Conservation (phyloP, 2,888 invertebrate genomes). For the Dynastes maya region DNA sequence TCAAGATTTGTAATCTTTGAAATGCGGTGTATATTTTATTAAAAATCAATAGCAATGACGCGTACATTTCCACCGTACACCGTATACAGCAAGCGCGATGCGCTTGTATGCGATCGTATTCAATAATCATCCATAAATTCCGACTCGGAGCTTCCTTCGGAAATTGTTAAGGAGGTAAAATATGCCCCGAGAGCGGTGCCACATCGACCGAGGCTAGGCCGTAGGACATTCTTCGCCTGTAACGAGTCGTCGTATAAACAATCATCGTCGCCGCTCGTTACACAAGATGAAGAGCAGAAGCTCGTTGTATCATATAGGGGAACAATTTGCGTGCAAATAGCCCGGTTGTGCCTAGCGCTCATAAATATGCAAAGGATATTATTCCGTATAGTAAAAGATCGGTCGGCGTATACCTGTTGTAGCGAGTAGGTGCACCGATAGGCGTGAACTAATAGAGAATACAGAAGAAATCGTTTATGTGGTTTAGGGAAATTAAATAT, state of each 20-base stretch:
- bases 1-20: not conserved
- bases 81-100: not conserved
- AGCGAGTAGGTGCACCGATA: too few species aligned
- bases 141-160: conserved; percentile 25
- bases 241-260: conserved; percentile 32
- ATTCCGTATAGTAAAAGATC: conserved; percentile 14
- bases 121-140: conserved; percentile 29
- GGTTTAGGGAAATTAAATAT: too few species aligned
- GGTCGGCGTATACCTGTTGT: not conserved
- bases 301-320: conserved; percentile 10
- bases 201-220: not conserved
- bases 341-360: conserved; percentile 15
- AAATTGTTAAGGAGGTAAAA: conserved; percentile 23
- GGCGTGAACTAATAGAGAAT: too few species aligned
- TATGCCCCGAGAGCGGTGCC: not conserved
- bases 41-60: conserved; percentile 6
- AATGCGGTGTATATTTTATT: not conserved
- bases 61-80: not conserved
- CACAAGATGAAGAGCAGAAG: conserved; percentile 31
- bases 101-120: not conserved
- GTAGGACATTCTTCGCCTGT: not conserved
- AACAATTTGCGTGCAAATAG: conserved; percentile 46
- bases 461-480: too few species aligned
- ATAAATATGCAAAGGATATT: conserved; percentile 41
- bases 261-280: conserved; percentile 42